Percentiles rank a stretch among this genome's conserved stretches.
phyloP scores from a whole-genome alignment of 2,113 vertebrate species.

The Talpa occidentalis region DNA sequence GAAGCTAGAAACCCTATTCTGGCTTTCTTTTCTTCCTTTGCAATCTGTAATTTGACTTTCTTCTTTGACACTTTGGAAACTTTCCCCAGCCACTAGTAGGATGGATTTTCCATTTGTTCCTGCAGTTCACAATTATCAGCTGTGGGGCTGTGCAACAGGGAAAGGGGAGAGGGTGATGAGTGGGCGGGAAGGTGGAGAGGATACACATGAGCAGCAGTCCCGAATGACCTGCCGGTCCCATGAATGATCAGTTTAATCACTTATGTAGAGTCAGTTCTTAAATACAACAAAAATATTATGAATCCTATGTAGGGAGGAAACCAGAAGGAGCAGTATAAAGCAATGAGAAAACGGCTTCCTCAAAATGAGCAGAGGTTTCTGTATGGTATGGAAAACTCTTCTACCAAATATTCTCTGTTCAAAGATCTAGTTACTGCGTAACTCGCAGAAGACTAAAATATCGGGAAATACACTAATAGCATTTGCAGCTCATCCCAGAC shows the following conservation, averaged over 20 bases:
- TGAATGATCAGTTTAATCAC: neutral
- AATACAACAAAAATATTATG: neutral
- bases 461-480: constrained; percentile 29
- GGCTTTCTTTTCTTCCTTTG: neutral
- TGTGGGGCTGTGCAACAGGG: rapidly evolving
- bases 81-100: neutral
- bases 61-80: neutral
- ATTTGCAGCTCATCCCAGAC: constrained; percentile 45
- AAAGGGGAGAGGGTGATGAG: neutral
- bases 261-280: neutral
- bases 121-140: neutral
- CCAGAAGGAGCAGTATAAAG: neutral
- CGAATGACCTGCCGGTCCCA: neutral
- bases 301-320: neutral
- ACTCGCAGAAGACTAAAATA: neutral
- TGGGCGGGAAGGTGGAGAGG: rapidly evolving
- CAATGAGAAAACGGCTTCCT: neutral
- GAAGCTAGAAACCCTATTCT: neutral
- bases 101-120: neutral
- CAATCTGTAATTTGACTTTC: constrained; percentile 14
- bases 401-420: neutral
- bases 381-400: neutral
- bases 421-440: constrained; percentile 40
- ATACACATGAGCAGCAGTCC: neutral
- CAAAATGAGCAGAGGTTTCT: neutral